These are phyloP conservation scores for Lateolabrax maculatus DNA, from an alignment of 2,797 vertebrate species.

Conservation along the genomic window DNA sequence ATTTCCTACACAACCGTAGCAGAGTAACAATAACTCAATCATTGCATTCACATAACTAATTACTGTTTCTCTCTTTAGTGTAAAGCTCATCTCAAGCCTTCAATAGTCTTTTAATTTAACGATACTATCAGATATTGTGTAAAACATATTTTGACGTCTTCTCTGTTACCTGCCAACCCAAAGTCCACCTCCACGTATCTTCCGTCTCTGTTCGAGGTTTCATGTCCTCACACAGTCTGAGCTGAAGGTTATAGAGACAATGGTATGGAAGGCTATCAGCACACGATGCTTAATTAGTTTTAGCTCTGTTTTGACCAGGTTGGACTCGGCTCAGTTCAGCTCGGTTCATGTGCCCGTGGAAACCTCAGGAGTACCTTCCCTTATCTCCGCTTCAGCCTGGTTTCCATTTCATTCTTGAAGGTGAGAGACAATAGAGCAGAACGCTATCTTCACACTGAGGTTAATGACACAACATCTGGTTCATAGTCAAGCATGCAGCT, in stretches of 20 bases:
- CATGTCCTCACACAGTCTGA: not conserved
- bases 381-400: slow-evolving; percentile 58
- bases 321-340: slow-evolving; percentile 14
- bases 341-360: not conserved
- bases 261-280: not conserved
- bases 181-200: not conserved
- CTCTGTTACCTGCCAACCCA: not conserved
- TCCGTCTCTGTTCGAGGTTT: not conserved
- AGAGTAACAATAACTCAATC: not conserved
- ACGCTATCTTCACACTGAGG: slow-evolving; percentile 71
- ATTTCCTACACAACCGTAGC: not conserved
- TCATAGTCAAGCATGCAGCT: slow-evolving; percentile 66
- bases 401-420: slow-evolving; percentile 69
- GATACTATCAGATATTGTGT: not conserved
- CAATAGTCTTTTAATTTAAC: not conserved
- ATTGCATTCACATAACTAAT: not conserved
- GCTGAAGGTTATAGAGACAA: slow-evolving; percentile 47
- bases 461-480: slow-evolving; percentile 80
- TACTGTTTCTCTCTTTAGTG: not conserved
- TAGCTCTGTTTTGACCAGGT: slow-evolving; percentile 27
- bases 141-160: not conserved
- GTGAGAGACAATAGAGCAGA: slow-evolving; percentile 75
- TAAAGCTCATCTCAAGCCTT: not conserved
- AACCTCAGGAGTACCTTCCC: slow-evolving; percentile 25
- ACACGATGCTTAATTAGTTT: slow-evolving; percentile 37